These are phyloP conservation scores for Polymixis flavicincta DNA, from an alignment of 2,888 invertebrate species.

Conservation along the genomic window DNA sequence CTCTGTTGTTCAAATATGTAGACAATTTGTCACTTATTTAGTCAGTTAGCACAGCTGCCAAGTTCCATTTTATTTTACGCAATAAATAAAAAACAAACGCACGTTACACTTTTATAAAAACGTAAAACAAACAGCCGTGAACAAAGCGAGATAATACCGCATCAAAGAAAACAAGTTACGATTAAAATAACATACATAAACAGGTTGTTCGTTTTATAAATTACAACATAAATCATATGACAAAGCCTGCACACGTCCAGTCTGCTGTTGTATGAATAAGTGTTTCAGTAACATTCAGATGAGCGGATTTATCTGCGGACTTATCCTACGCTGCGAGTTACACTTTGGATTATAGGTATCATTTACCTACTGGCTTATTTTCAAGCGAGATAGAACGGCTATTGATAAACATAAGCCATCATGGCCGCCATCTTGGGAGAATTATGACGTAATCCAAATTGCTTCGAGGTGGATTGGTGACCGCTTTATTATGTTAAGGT, in stretches of 20 bases:
- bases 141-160: conserved; percentile 8
- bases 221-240: conserved; percentile 37
- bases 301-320: conserved; percentile 7
- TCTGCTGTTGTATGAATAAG: neutral
- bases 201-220: conserved; percentile 3
- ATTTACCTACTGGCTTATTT: conserved; percentile 7
- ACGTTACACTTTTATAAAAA: neutral
- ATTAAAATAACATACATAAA: conserved; percentile 23
- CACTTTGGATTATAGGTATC: conserved; percentile 14
- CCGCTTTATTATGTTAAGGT: neutral
- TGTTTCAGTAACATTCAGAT: neutral
- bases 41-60: neutral
- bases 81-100: neutral
- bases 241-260: conserved; percentile 1
- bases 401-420: conserved; percentile 12
- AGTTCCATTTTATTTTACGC: neutral
- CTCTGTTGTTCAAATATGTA: neutral
- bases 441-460: conserved; percentile 42
- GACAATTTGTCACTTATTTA: neutral
- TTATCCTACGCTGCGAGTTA: neutral
- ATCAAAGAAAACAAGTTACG: conserved; percentile 18
- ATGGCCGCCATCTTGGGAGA: conserved; percentile 21
- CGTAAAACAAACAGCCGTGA: conserved; percentile 12
- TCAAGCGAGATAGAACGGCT: conserved; percentile 2
- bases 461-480: conserved; percentile 9